Base-by-base conservation (phyloP, 30 jellyfish, hydroid and myxozoan genomes). In the Aurelia aurita region DNA sequence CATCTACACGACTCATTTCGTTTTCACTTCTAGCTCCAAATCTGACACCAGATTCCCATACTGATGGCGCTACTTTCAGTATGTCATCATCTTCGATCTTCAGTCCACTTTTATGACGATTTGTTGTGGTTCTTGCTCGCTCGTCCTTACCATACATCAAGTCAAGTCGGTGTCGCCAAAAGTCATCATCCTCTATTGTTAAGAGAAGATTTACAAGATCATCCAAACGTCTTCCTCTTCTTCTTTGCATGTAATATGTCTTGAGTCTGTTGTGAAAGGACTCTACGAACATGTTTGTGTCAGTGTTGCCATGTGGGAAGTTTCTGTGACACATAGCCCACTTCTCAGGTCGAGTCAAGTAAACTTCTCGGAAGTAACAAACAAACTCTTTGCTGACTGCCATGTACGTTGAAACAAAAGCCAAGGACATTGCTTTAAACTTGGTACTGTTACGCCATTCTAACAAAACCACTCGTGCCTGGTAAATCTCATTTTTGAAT, bases 231-330 rank as follows among this genome's bases (percentile, higher is more conserved):
- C 44, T 32, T 32, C 44, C 44, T 49, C 81, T 72, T 15, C 39
- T 85, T 25, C 44, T 85, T 4, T 79, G 47, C 68, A 71, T 85
- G 82, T 71, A 35, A 29, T 85, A 87, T 72, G 65, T 85, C 60
- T 74, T 85, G 31, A 85, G 34, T 61, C 91, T 72, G 68, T 85
- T 85, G 76, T 72, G 89, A 51, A 85, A 28, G 14, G 83, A 65
- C 57, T 85, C 89, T 2, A 71, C 91, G 60, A 31, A 85, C 74
- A 85, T 67, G 45, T 71, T 64, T 54, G 68, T 76, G 68, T 72
- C 95, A 39, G 91, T 71, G 69, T 72, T 86, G 43, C 91, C 67
- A 32, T 72, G 35, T 8, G 95, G 95, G 23, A 51, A 54, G 65
- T 85, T 85, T n/a, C 95, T 45, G 61, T 72, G 70, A 32, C 44